Conservation (phyloP, 2,888 invertebrate species). For the Argyra leucocephala region DNA sequence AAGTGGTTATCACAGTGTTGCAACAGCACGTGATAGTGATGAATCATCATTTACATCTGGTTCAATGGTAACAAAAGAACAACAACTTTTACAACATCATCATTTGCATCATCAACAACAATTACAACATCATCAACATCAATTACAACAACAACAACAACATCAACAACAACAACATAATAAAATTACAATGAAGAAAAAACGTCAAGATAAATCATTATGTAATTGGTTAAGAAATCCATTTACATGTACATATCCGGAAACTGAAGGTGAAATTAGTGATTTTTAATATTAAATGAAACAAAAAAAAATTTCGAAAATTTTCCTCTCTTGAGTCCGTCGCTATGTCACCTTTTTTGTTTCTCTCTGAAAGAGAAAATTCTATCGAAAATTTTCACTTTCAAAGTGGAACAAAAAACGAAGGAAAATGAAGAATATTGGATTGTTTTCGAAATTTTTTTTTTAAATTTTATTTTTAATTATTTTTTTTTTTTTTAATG, state of each 20-base stretch:
- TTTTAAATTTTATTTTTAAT: too few relatives aligned
- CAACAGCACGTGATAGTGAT: conserved; percentile 66
- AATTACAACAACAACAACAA: conserved; percentile 17
- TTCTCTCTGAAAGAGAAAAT: too few relatives aligned
- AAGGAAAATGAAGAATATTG: too few relatives aligned
- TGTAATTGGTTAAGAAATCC: conserved; percentile 69
- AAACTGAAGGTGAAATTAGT: conserved; percentile 59
- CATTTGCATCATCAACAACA: conserved; percentile 29
- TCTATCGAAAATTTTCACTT: too few relatives aligned
- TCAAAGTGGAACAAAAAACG: too few relatives aligned
- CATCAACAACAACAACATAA: conserved; percentile 34
- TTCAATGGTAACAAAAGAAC: conserved; percentile 12
- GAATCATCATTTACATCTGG: conserved; percentile 76
- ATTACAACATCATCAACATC: conserved; percentile 28
- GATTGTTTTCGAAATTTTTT: too few relatives aligned
- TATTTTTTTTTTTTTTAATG: too few relatives aligned
- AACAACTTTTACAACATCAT: conserved; percentile 12
- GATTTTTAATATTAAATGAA: conserved; percentile 43
- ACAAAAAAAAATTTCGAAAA: too few relatives aligned
- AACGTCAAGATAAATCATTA: conserved; percentile 62
- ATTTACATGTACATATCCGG: conserved; percentile 67
- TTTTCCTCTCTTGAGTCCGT: too few relatives aligned
- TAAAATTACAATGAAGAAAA: conserved; percentile 45
- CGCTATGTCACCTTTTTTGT: too few relatives aligned
- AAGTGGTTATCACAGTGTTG: conserved; percentile 85